Evolutionary conservation across 2,888 invertebrate genomes (phyloP), one percentile per base, ranked within the genome.

Genomic region (Brachynemurus nebulosus): DNA sequence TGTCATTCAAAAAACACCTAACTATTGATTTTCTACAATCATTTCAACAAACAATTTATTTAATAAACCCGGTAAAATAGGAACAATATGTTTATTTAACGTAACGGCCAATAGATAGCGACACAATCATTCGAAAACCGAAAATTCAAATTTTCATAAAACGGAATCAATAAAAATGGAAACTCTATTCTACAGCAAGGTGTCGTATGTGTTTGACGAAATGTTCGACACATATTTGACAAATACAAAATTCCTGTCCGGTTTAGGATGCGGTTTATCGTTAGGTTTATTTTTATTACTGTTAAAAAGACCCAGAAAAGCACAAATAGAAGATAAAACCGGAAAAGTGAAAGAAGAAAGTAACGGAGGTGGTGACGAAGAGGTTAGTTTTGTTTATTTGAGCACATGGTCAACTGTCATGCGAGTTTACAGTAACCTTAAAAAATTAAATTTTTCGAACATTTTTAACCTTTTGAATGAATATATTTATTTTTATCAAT

Each of bases 361-460:
- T 30, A 14, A 30, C 4, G 30, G 14, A 30, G 14, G n/a, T 30
- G 14, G 30, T 30, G 2, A n/a, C n/a, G 14, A 30, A 12, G 30
- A 30, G 30, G 30, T 30, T 30, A 30, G 30, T 30, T 30, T 30
- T 30, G n/a, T 14, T 23, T 23, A 30, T 12, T 48, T 52, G 55
- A 44, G 49, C 54, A 27, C 59, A 63, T 47, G 56, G 55, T 3
- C 55, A 67, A 39, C 68, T 71, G 27, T 78, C 80, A 57, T 79
- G 76, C 55, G 88, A 95, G 65, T 69, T 95, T 66, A 81, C 92
- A 5, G 64, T 95, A 51, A 84, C 90, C 2, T 83, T 93, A 4
- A 69, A 93, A 54, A 86, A 79, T 58, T n/a, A n/a, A n/a, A n/a
- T n/a, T n/a, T n/a, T n/a, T n/a, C n/a, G n/a, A n/a, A n/a, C n/a